phyloP scores from a whole-genome alignment of 2,113 vertebrate genomes.

The Erinaceus europaeus region DNA sequence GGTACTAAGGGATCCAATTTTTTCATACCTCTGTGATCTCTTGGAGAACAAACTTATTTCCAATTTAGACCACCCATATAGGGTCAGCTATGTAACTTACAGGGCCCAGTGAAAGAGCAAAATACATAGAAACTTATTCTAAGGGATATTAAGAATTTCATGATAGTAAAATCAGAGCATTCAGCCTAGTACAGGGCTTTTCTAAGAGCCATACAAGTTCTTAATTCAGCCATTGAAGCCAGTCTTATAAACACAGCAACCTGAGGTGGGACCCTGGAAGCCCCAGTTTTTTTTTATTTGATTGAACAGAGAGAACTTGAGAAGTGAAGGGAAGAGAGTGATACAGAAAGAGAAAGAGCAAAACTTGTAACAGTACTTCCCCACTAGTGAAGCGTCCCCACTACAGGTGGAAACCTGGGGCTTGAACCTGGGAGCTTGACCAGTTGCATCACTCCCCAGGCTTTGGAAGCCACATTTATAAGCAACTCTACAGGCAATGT shows the following conservation, averaged over 20 bases:
- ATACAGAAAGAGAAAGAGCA: no score
- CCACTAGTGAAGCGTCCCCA: no score
- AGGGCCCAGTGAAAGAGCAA: background rate
- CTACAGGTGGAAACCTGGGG: no score
- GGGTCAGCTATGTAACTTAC: background rate
- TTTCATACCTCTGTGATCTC: background rate
- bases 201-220: background rate
- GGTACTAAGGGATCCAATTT: background rate
- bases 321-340: no score
- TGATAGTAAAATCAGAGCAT: background rate
- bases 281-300: no score
- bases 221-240: background rate
- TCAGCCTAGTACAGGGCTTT: accelerated
- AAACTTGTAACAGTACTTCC: no score
- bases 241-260: background rate
- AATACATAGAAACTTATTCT: background rate
- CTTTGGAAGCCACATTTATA: background rate
- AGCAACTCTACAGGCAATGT: background rate
- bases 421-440: no score
- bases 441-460: no score
- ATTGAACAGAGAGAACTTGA: no score
- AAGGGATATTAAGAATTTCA: background rate
- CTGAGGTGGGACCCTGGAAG: background rate
- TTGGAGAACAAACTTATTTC: background rate
- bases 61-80: background rate